Base-by-base conservation (phyloP, 2,797 vertebrate species). In the Nothura maculosa region DNA sequence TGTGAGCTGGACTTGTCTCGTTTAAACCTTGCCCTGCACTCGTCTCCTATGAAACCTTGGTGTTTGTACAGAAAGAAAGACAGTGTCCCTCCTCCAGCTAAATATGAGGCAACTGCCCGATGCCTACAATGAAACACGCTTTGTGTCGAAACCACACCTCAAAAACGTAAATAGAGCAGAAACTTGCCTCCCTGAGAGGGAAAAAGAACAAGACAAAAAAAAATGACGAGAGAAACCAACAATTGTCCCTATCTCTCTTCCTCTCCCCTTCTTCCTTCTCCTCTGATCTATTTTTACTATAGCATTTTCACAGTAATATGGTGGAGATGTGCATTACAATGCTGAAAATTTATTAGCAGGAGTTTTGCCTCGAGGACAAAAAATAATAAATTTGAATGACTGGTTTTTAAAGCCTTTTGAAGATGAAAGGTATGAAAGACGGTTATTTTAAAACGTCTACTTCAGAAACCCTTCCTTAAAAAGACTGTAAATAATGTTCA, bases 311-410 rank as follows among this genome's bases (percentile, higher is more conserved):
- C 42, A 9, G 47, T 3, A 55, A 19, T 8, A 36, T 2, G 36
- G 6, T 3, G 16, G 7, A 34, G 12, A 52, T 32, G 47, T 21
- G 10, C 6, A 73, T 5, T 11, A 55, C 55, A 14, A 68, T 9
- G 6, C 47, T 17, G 43, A 70, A 40, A 40, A 81, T 67, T 54
- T 76, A 81, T 63, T 76, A 88, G 67, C 70, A 69, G 90, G 52
- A 63, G 63, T 90, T 93, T 82, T 93, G 76, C 91, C 93, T 93
- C 70, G 69, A 42, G 92, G 87, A 89, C 82, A 90, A 86, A 94
- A 86, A 67, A 67, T 32, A 80, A 68, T 64, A 81, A 81, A 81
- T 75, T 40, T 72, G 81, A 89, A 42, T 42, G 76, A 87, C 76
- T 66, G 85, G 74, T 32, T 85, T 78, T 78, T 78, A 73, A 92